Evolutionary conservation across 2,113 vertebrate genomes (phyloP).

Genomic region (Penelope pileata): DNA sequence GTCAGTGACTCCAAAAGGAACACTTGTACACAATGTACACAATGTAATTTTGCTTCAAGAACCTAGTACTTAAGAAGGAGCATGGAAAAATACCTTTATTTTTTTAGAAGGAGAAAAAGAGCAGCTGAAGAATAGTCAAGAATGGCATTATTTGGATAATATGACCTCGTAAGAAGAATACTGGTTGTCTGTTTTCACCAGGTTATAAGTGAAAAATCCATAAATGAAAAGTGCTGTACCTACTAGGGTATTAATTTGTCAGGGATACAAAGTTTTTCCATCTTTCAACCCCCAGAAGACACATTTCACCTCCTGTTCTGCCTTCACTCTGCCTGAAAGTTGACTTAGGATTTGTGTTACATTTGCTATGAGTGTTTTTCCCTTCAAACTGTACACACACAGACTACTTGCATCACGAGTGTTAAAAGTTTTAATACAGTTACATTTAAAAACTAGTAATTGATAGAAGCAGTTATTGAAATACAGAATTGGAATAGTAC

Average conservation of each 20-base stretch:
- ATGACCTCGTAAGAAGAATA: not conserved
- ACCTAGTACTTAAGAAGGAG: fast-evolving
- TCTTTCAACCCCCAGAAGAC: not conserved
- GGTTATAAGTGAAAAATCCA: not conserved
- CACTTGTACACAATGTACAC: not conserved
- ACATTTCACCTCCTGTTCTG: not conserved
- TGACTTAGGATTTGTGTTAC: not conserved
- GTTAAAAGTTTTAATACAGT: not conserved
- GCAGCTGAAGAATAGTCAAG: not conserved
- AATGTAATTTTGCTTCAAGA: not conserved
- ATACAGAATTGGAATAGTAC: not conserved
- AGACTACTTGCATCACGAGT: not conserved
- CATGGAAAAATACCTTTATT: not conserved
- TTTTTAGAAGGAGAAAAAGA: not conserved
- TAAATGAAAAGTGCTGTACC: not conserved
- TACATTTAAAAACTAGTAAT: not conserved
- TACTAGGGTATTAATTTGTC: not conserved
- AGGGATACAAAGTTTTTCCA: not conserved
- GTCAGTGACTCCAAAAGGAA: not conserved
- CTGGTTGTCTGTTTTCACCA: not conserved
- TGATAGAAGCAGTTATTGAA: not conserved
- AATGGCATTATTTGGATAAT: not conserved
- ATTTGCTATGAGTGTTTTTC: not conserved
- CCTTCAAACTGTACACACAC: not conserved
- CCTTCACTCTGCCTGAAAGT: not conserved